Conservation (phyloP, 2,888 invertebrate species). For the Nysson spinosus region DNA sequence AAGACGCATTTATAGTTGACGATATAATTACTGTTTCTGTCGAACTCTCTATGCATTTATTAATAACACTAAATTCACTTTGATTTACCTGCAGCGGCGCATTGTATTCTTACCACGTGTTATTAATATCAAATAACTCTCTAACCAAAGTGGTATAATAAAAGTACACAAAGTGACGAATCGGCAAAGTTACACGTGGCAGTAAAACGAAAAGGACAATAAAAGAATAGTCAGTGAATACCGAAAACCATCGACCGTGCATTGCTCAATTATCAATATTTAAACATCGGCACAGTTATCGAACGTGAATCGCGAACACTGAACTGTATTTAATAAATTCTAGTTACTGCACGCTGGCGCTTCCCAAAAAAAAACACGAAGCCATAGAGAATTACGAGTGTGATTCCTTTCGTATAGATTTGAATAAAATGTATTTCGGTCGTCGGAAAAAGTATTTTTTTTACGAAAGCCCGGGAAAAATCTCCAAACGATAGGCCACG, state of each 20-base stretch:
- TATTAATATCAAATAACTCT: no score
- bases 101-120: no score
- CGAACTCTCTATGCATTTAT: no score
- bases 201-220: constrained; percentile 12
- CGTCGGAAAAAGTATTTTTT: constrained; percentile 6
- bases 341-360: constrained; percentile 12
- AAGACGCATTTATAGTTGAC: no score
- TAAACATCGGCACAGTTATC: not conserved
- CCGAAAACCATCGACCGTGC: not conserved
- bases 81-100: no score
- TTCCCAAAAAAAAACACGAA: not conserved
- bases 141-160: no score
- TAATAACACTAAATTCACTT: no score
- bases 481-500: constrained; percentile 46
- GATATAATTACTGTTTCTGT: no score
- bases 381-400: no score
- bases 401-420: constrained; percentile 9
- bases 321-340: constrained; percentile 26
- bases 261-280: no score
- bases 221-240: constrained; percentile 6
- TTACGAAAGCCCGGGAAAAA: not conserved
- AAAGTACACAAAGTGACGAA: no score
- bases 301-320: not conserved
- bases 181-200: not conserved
- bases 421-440: constrained; percentile 28